Conservation (phyloP, 2,797 vertebrate species). For the Arrhamphus sclerolepis region DNA sequence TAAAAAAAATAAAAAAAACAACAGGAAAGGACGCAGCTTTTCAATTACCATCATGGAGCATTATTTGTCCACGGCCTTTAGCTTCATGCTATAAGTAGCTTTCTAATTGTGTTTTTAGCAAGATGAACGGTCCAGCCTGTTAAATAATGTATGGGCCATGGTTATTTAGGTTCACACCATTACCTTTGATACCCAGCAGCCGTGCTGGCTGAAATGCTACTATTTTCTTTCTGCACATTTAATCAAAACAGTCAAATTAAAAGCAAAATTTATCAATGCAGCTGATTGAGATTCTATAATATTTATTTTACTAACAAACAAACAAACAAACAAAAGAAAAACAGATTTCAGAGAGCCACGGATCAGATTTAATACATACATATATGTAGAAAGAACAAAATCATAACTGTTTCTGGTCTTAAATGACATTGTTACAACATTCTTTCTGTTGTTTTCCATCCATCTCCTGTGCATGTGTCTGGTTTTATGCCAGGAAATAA, state of each 20-base stretch:
- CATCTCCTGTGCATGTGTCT: too few species aligned
- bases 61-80: slow-evolving; percentile 60
- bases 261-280: slow-evolving; percentile 23
- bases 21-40: slow-evolving; percentile 50
- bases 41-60: slow-evolving; percentile 62
- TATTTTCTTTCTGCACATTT: slow-evolving; percentile 17
- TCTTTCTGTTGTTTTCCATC: too few species aligned
- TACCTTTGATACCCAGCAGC: slow-evolving; percentile 54
- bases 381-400: too few species aligned
- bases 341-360: too few species aligned
- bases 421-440: too few species aligned
- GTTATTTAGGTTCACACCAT: slow-evolving; percentile 57
- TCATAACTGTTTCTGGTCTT: too few species aligned
- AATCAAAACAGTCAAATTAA: slow-evolving; percentile 10
- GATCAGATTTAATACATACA: too few species aligned
- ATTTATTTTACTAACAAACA: too few species aligned
- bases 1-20: slow-evolving; percentile 47
- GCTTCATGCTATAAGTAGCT: slow-evolving; percentile 54
- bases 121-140: slow-evolving; percentile 67
- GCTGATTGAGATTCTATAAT: slow-evolving; percentile 1
- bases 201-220: neutral
- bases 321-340: too few species aligned
- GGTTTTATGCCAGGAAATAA: too few species aligned
- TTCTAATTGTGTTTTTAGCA: slow-evolving; percentile 71
- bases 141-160: slow-evolving; percentile 78